Evolutionary conservation across 2,113 vertebrate species (phyloP).

Genomic region (Oreocharis arfaki): DNA sequence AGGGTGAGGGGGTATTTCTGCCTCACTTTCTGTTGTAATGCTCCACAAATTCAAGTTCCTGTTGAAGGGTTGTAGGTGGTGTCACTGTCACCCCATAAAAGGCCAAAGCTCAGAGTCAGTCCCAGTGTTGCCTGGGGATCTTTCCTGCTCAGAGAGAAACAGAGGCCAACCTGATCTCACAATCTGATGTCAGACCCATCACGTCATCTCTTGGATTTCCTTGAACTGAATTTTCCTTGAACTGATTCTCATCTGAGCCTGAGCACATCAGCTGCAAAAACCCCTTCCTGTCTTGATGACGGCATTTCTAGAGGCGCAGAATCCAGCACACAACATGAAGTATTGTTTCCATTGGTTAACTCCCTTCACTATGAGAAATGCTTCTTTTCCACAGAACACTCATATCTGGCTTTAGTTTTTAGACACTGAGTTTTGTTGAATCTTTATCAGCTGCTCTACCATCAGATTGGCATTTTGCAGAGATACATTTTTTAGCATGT

Average conservation of each 20-base stretch:
- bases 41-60: not conserved
- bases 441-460: not conserved
- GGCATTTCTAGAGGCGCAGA: not conserved
- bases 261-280: not conserved
- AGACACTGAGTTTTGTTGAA: not conserved
- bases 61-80: not conserved
- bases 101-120: not conserved
- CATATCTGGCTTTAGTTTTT: not conserved
- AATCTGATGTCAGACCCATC: not conserved
- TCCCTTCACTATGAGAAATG: not conserved
- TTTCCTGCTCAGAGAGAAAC: not conserved
- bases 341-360: not conserved
- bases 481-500: not conserved
- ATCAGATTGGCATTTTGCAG: not conserved
- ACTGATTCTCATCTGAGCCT: not conserved
- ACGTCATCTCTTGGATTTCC: not conserved
- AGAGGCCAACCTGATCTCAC: not conserved
- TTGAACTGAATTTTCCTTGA: slow-evolving; percentile 2
- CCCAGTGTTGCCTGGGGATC: not conserved
- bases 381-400: not conserved
- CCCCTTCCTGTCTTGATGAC: not conserved
- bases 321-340: not conserved
- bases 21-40: not conserved
- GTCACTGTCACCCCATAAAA: not conserved
- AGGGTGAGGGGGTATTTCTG: not conserved